Evolutionary conservation across 2,113 vertebrate species (phyloP).

Genomic region (Paralichthys olivaceus): DNA sequence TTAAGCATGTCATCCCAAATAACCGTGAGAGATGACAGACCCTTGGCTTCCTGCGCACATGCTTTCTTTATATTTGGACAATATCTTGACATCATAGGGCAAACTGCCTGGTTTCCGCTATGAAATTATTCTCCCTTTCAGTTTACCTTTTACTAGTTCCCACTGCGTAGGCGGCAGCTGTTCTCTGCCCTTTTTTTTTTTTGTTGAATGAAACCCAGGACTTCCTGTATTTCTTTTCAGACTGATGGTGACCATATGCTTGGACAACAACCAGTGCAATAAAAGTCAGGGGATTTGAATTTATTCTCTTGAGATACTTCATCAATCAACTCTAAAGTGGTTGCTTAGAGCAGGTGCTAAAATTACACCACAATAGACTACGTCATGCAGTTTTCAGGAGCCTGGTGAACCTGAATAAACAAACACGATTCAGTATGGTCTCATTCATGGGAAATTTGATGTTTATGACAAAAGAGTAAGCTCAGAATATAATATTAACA

Average conservation of each 20-base stretch:
- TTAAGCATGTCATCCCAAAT: constrained; percentile 75
- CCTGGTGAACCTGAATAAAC: constrained; percentile 46
- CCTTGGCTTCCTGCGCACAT: constrained; percentile 51
- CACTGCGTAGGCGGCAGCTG: constrained; percentile 64
- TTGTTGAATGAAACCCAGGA: constrained; percentile 67
- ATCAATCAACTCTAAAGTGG: constrained; percentile 64
- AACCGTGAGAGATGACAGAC: constrained; percentile 76
- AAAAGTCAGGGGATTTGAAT: constrained; percentile 66
- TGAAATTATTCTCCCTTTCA: constrained; percentile 44
- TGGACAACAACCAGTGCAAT: constrained; percentile 65
- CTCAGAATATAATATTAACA: background rate
- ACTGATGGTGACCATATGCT: constrained; percentile 72
- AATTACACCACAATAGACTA: constrained; percentile 31
- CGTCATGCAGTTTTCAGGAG: constrained; percentile 26
- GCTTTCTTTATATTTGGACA: constrained; percentile 66
- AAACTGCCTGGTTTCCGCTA: constrained; percentile 69
- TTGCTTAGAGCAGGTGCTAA: constrained; percentile 54
- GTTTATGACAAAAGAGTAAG: constrained; percentile 16
- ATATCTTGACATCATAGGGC: constrained; percentile 80
- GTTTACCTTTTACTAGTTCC: constrained; percentile 61
- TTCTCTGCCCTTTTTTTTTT: constrained; percentile 52
- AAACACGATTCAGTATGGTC: constrained; percentile 30
- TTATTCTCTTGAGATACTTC: constrained; percentile 68
- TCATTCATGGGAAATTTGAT: constrained; percentile 26
- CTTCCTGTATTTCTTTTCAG: constrained; percentile 62